Conservation (phyloP, 1,140 invertebrate species). For the Asbolus verrucosus region DNA sequence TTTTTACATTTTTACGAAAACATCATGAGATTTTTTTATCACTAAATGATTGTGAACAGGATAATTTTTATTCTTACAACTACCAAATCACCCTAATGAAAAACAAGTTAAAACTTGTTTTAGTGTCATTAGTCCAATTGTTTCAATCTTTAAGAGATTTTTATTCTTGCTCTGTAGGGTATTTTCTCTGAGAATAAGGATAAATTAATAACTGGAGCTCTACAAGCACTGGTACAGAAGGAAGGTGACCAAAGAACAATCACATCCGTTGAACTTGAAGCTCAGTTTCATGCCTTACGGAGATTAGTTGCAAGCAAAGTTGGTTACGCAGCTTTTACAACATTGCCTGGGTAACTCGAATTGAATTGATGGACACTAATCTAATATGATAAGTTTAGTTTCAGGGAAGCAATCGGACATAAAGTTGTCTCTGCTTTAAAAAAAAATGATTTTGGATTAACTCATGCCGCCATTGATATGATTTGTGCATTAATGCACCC, state of each 20-base stretch:
- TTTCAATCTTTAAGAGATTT: no score
- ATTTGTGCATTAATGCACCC: constrained; percentile 98
- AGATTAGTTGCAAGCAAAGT: constrained; percentile 96
- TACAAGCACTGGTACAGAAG: constrained; percentile 81
- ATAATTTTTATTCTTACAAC: no score
- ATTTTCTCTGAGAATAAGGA: constrained; percentile 99
- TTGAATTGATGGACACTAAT: constrained; percentile 3
- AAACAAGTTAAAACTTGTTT: no score
- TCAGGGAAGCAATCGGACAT: constrained; percentile 93
- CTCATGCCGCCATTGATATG: constrained; percentile 97
- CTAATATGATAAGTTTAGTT: constrained; percentile 68
- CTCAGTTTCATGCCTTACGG: constrained; percentile 94
- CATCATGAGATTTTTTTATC: no score
- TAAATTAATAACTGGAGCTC: constrained; percentile 88
- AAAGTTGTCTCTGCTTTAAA: constrained; percentile 94
- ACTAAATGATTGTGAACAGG: no score
- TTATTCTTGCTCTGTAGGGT: no score
- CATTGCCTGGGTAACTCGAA: constrained; percentile 79
- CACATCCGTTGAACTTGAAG: constrained; percentile 81
- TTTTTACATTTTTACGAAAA: no score
- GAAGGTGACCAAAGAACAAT: constrained; percentile 74
- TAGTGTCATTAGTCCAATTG: no score
- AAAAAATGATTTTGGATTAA: constrained; percentile 88
- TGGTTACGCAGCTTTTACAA: constrained; percentile 96
- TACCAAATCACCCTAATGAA: no score